These are phyloP conservation scores for Morpho achilles DNA, from an alignment of 2,888 invertebrate species.

Conservation along the genomic window DNA sequence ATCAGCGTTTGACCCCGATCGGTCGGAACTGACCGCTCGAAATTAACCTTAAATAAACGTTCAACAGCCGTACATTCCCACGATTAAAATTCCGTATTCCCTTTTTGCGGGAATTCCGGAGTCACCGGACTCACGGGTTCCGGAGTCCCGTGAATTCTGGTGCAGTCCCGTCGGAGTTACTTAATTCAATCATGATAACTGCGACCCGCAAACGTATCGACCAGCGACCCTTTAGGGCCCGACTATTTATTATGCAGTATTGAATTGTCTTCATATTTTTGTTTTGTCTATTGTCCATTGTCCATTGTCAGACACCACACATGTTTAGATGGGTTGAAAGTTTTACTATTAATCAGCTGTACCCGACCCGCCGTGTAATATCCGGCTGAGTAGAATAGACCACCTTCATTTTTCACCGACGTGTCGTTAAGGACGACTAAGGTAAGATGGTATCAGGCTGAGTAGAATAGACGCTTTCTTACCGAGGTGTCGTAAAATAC, in stretches of 20 bases:
- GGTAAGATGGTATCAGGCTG: too few relatives aligned
- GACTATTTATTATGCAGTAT: too few relatives aligned
- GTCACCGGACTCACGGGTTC: slow-evolving; percentile 32
- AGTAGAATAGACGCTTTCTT: too few relatives aligned
- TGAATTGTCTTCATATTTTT: too few relatives aligned
- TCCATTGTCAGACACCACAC: slow-evolving; percentile 8
- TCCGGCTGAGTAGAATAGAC: too few relatives aligned
- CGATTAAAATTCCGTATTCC: slow-evolving; percentile 66
- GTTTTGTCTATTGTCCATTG: too few relatives aligned
- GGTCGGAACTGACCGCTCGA: slow-evolving; percentile 50
- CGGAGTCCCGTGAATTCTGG: slow-evolving; percentile 45
- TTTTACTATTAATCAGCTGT: too few relatives aligned
- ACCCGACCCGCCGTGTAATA: too few relatives aligned
- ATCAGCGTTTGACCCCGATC: slow-evolving; percentile 30
- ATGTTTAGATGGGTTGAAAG: slow-evolving; percentile 10
- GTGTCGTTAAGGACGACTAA: too few relatives aligned
- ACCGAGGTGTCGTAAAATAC: too few relatives aligned
- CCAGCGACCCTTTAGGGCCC: slow-evolving; percentile 66
- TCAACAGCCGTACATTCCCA: slow-evolving; percentile 49
- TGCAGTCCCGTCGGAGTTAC: slow-evolving; percentile 52
- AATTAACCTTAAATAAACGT: slow-evolving; percentile 72
- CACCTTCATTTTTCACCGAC: too few relatives aligned
- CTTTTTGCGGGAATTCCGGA: slow-evolving; percentile 49
- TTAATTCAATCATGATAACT: slow-evolving; percentile 79
- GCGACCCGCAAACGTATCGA: slow-evolving; percentile 75